Evolutionary conservation across 2,888 invertebrate species (phyloP), one percentile per base, ranked within the genome.

Genomic region (Xanthorhoe spadicearia): DNA sequence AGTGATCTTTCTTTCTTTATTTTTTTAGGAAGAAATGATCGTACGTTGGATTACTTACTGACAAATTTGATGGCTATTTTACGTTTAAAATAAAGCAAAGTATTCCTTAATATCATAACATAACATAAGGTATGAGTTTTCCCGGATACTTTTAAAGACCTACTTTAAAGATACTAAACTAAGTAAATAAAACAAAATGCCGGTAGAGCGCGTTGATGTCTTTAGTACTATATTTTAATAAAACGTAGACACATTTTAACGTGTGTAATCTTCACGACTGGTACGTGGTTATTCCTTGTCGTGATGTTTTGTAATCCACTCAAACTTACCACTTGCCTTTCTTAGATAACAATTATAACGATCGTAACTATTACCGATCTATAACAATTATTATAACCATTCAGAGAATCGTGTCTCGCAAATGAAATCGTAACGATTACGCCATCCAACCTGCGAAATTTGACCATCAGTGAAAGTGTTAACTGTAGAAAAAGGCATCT

Each of bases 401-500:
- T 10, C 9, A 64, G 56, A 61, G 64, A 60, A 71, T 70, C 66
- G 69, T 66, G 71, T 77, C 23, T 13, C 38, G 32, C 23, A 86
- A 85, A 82, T 74, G 81, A 85, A 87, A 86, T 80, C 73, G 76
- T 82, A 69, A 70, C 62, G 35, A 73, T 91, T 91, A 77, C 88
- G 78, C 88, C 83, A 90, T 77, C 19, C 8, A 81, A 84, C 78
- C 80, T 80, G 82, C 80, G 81, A 86, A 85, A 83, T 83, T 82
- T 77, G 81, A 80, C 69, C 73, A 71, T 64, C 78, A 89, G 91
- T 89, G 90, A 90, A 91, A 91, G 90, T 89, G 84, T 61, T 55
- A 60, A 60, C 67, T 58, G 68, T 74, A 79, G 75, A 74, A 77
- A 80, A 80, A 76, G 72, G 74, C 75, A 77, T 79, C 82, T 78